These are phyloP conservation scores for Diaperis boleti DNA, from an alignment of 2,888 invertebrate genomes.

Conservation along the genomic window DNA sequence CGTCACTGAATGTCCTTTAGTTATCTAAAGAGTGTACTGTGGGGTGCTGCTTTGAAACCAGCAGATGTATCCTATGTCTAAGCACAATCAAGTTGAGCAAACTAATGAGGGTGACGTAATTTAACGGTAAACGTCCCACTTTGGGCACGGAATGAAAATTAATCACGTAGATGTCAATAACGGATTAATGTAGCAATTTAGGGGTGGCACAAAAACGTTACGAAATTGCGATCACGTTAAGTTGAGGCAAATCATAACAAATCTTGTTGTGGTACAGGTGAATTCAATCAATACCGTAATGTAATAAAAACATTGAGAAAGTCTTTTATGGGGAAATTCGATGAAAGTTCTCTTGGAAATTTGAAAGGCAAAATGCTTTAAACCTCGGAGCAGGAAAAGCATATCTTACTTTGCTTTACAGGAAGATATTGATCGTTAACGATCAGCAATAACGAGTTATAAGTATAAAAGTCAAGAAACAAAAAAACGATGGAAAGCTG, in stretches of 20 bases:
- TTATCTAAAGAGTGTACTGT: constrained; percentile 13
- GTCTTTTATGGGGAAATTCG: not conserved
- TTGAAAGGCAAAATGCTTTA: too few relatives aligned
- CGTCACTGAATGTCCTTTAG: constrained; percentile 10
- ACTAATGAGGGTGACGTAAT: constrained; percentile 33
- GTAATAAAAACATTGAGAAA: constrained; percentile 9
- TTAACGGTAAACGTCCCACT: constrained; percentile 21
- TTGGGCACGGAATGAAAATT: constrained; percentile 24
- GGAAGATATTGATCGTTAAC: not conserved
- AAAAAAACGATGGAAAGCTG: too few relatives aligned
- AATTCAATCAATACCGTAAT: constrained; percentile 11
- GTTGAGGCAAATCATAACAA: not conserved
- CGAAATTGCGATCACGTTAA: not conserved
- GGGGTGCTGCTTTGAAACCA: constrained; percentile 26
- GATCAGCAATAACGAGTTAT: constrained; percentile 18
- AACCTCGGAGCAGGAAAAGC: not conserved
- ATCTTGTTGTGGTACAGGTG: constrained; percentile 6
- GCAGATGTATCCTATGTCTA: constrained; percentile 13
- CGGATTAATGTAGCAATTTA: constrained; percentile 22
- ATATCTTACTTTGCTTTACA: not conserved
- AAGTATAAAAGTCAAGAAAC: too few relatives aligned
- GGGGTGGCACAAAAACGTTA: constrained; percentile 10
- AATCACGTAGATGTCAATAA: constrained; percentile 30
- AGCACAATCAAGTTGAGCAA: constrained; percentile 27
- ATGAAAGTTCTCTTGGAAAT: not conserved